Conservation (phyloP, 2,113 vertebrate species). For the Ameiurus melas region DNA sequence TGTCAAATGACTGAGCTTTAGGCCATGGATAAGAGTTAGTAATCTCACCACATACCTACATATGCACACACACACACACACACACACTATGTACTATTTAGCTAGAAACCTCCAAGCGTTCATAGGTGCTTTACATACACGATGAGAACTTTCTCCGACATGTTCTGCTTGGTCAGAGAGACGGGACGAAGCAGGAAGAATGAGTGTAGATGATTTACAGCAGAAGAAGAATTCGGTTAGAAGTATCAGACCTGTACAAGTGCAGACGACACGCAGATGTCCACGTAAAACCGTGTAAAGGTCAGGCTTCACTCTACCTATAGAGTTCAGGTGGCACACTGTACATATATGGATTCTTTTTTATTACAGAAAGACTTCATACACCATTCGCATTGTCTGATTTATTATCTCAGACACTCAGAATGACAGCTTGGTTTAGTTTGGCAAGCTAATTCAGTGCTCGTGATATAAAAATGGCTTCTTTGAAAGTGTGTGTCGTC, state of each 20-base stretch:
- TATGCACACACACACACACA: slow-evolving; percentile 11
- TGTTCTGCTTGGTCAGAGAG: slow-evolving; percentile 17
- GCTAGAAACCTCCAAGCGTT: neutral
- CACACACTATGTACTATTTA: slow-evolving; percentile 17
- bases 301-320: neutral
- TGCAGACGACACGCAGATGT: slow-evolving; percentile 37
- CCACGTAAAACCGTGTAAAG: slow-evolving; percentile 15
- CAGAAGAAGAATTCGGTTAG: neutral
- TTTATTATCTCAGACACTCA: neutral
- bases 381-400: neutral
- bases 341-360: neutral
- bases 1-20: slow-evolving; percentile 50
- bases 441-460: neutral
- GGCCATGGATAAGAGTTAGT: slow-evolving; percentile 26
- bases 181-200: neutral
- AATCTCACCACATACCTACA: slow-evolving; percentile 14
- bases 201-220: slow-evolving; percentile 21
- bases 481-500: neutral
- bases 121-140: neutral
- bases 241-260: neutral
- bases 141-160: neutral
- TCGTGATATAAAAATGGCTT: neutral
- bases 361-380: neutral
- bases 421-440: neutral
- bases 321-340: slow-evolving; percentile 24